Conservation (phyloP, 2,888 invertebrate species). For the Himalopsyche tibetana region DNA sequence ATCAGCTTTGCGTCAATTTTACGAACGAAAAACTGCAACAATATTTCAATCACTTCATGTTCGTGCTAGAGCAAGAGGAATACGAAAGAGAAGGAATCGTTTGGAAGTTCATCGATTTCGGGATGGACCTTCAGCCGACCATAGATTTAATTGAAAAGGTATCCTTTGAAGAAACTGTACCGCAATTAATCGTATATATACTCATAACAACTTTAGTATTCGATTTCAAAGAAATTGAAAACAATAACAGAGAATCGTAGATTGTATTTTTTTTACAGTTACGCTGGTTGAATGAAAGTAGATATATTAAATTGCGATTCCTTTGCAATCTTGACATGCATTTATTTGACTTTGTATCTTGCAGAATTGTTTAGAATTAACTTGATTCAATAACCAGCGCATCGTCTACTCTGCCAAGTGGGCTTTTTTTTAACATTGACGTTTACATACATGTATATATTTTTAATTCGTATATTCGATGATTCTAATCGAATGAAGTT, state of each 20-base stretch:
- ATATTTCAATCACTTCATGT: slow-evolving; percentile 98
- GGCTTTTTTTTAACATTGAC: neutral
- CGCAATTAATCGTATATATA: neutral
- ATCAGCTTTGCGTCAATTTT: slow-evolving; percentile 97
- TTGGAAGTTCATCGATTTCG: slow-evolving; percentile 97
- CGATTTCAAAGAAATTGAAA: neutral
- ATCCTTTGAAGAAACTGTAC: slow-evolving; percentile 68
- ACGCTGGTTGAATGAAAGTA: slow-evolving; percentile 19
- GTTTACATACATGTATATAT: neutral
- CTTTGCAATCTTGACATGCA: slow-evolving; percentile 2
- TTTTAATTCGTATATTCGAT: neutral
- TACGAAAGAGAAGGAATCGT: slow-evolving; percentile 93
- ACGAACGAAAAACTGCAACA: slow-evolving; percentile 97
- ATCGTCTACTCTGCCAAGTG: neutral
- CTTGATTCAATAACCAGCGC: slow-evolving; percentile 1
- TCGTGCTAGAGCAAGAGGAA: slow-evolving; percentile 96
- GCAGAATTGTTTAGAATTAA: slow-evolving; percentile 3
- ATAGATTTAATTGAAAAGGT: slow-evolving; percentile 95
- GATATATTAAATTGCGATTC: neutral
- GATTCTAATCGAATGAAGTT: slow-evolving; percentile 32
- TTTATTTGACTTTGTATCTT: neutral
- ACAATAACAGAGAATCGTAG: slow-evolving; percentile 17
- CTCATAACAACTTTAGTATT: slow-evolving; percentile 31
- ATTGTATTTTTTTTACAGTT: neutral
- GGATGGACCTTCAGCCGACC: slow-evolving; percentile 94